These are phyloP conservation scores for Pseudococcus longispinus DNA, from an alignment of 2,888 invertebrate species.

Conservation along the genomic window DNA sequence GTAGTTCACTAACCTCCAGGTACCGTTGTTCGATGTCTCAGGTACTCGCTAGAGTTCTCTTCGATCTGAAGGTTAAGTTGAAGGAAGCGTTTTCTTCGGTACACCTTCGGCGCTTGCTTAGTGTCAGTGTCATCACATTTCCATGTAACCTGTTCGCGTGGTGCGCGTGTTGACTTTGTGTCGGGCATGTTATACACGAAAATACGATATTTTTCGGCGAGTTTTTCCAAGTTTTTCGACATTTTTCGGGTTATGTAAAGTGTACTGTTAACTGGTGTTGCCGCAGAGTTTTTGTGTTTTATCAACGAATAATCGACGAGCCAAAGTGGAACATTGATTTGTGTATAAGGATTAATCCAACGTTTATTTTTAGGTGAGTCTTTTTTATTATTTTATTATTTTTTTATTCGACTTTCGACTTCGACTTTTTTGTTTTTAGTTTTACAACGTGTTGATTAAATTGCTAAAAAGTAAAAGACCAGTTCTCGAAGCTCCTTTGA, in stretches of 20 bases:
- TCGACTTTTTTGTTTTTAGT: neutral
- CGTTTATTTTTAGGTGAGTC: neutral
- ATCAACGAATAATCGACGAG: neutral
- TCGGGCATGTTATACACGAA: constrained; percentile 4
- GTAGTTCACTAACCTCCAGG: constrained; percentile 55
- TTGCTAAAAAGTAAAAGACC: no score
- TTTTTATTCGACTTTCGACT: neutral
- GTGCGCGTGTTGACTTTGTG: constrained; percentile 14
- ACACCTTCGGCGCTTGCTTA: constrained; percentile 41
- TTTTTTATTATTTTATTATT: neutral
- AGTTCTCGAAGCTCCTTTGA: no score
- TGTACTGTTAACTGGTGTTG: neutral
- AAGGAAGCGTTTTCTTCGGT: constrained; percentile 33
- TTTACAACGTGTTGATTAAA: no score
- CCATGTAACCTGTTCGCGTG: constrained; percentile 47
- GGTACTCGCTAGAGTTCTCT: constrained; percentile 53
- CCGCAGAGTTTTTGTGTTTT: neutral
- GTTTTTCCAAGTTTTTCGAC: neutral
- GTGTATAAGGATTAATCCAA: neutral
- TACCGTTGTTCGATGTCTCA: constrained; percentile 53
- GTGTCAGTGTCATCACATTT: constrained; percentile 53
- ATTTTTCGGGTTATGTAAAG: constrained; percentile 6
- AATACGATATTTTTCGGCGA: neutral
- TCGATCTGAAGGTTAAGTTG: constrained; percentile 51
- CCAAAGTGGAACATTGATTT: neutral